Conservation (phyloP, 2,797 vertebrate genomes). For the Myripristis murdjan region DNA sequence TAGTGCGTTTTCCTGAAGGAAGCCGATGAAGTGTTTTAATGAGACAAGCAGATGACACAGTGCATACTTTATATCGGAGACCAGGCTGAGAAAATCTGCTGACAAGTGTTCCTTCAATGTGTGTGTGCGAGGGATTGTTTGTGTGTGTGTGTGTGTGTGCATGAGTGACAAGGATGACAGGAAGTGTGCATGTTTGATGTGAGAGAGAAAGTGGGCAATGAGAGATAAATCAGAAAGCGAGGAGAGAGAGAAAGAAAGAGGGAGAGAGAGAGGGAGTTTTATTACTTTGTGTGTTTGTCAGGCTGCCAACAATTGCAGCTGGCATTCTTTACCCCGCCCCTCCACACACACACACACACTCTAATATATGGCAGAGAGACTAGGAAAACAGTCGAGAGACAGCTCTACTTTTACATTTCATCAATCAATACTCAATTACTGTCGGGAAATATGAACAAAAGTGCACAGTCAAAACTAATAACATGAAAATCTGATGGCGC, state of each 20-base stretch:
- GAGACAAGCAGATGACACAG: slow-evolving; percentile 15
- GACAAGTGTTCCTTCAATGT: neutral
- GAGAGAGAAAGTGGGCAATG: slow-evolving; percentile 1
- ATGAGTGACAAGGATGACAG: neutral
- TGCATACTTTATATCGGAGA: slow-evolving; percentile 10
- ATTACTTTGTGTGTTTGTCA: slow-evolving; percentile 35
- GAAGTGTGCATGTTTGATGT: too few relatives aligned
- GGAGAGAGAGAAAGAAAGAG: neutral
- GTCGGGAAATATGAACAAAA: slow-evolving; percentile 5
- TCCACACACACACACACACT: slow-evolving; percentile 23
- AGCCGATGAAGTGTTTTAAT: slow-evolving; percentile 9
- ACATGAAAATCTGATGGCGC: neutral
- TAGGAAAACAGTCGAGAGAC: slow-evolving; percentile 22
- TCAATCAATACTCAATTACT: slow-evolving; percentile 17
- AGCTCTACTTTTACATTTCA: slow-evolving; percentile 17
- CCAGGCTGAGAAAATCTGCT: slow-evolving; percentile 1
- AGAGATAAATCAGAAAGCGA: neutral
- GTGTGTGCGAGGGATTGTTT: too few relatives aligned
- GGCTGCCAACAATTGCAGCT: slow-evolving; percentile 52
- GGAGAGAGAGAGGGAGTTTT: slow-evolving; percentile 7
- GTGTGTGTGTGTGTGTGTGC: too few relatives aligned
- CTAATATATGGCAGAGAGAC: slow-evolving; percentile 11
- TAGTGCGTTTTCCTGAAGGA: neutral
- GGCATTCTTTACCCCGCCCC: slow-evolving; percentile 26
- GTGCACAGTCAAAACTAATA: slow-evolving; percentile 10